Conservation (phyloP, 2,888 invertebrate genomes). For the Pollenia labialis region DNA sequence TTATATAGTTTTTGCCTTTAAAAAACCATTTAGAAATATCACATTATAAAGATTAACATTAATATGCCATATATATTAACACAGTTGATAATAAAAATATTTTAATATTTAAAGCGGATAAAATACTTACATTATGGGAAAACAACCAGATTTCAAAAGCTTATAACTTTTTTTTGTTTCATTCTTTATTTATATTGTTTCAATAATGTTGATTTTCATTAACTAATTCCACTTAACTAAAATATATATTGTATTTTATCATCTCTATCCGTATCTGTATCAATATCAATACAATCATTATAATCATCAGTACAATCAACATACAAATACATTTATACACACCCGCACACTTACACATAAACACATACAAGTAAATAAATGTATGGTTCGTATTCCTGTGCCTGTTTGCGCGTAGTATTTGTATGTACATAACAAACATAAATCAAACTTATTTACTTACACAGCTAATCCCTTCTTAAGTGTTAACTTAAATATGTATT, state of each 20-base stretch:
- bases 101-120: background rate
- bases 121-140: background rate
- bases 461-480: slow-evolving; percentile 66
- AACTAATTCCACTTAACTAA: slow-evolving; percentile 63
- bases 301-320: slow-evolving; percentile 36
- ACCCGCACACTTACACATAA: background rate
- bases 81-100: no score
- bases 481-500: slow-evolving; percentile 67
- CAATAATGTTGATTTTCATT: slow-evolving; percentile 41
- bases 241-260: slow-evolving; percentile 38
- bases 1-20: no score
- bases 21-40: no score
- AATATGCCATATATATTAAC: no score
- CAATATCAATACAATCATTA: slow-evolving; percentile 39
- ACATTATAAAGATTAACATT: no score
- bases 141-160: background rate
- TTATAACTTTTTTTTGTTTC: slow-evolving; percentile 1
- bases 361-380: slow-evolving; percentile 8
- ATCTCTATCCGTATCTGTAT: slow-evolving; percentile 28
- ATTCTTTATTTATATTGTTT: slow-evolving; percentile 53
- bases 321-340: background rate
- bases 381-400: background rate
- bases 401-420: background rate
- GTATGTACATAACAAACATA: slow-evolving; percentile 49
- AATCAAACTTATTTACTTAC: slow-evolving; percentile 57